Base-by-base conservation (phyloP, 2,888 invertebrate species). In the Drosophila mayaguana region DNA sequence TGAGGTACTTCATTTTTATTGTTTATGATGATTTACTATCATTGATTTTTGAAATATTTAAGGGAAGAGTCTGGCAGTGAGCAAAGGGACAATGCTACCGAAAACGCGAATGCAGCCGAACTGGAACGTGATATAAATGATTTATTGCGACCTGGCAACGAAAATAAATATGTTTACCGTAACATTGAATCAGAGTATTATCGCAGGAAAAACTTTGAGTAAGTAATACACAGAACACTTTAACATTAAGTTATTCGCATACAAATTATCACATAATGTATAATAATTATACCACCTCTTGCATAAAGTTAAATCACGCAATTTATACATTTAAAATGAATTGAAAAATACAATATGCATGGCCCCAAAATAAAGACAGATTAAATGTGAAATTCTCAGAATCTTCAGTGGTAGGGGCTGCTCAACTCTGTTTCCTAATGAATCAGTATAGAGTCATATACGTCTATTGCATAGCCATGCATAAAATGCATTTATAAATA, bases 151-250 rank as follows among this genome's bases (percentile, higher is more conserved):
- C 66, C 83, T 3, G 80, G 67, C 12, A 40, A 55, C 36, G 74
- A 82, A 45, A 84, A 80, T 38, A 84, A 80, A 66, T 83, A 83
- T 61, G 68, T 72, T 6, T 83, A 79, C 63, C 65, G 72, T 14
- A 83, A 81, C 7, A 75, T 84, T 64, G 83, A 83, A 70, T 78
- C 83, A 0, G 75, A 75, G 16, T 74, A 73, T 40, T 83, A 83
- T 59, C 81, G 81, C 0, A 36, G 5, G 69, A 51, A 65, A 18
- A 50, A 54, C 3, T 72, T 40, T 8, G 40, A 40, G 40, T 40
- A 40, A 40, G 36, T 7, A 38, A 16, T 38, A 16, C 16, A 16
- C 16, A 14, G 16, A 16, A 38, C n/a, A n/a, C n/a, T n/a, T n/a
- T n/a, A n/a, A n/a, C n/a, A n/a, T n/a, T n/a, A n/a, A n/a, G n/a